phyloP scores from a whole-genome alignment of 2,797 vertebrate genomes.

The Denticeps clupeoides region DNA sequence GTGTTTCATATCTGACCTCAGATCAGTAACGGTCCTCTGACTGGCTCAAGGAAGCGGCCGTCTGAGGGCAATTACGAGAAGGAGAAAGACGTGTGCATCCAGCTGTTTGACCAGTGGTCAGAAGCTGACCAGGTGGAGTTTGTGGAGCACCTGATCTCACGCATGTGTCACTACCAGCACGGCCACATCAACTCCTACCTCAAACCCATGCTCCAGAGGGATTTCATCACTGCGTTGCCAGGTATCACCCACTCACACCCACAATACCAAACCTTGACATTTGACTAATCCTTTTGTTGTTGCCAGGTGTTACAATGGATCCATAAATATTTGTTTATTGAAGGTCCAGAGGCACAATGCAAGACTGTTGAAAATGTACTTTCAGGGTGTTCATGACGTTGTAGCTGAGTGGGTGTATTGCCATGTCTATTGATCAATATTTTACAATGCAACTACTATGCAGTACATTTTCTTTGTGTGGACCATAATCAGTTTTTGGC shows the following conservation, averaged over 20 bases:
- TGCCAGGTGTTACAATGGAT: conserved; percentile 67
- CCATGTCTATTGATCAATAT: no score
- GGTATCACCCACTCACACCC: conserved; percentile 58
- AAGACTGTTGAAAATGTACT: no score
- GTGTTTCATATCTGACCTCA: conserved; percentile 27
- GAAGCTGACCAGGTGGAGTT: conserved; percentile 97
- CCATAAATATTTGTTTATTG: no score
- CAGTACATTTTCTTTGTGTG: no score
- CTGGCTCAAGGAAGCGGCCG: conserved; percentile 74
- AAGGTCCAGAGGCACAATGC: no score
- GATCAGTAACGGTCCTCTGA: conserved; percentile 77
- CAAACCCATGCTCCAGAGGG: conserved; percentile 98
- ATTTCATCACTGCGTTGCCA: conserved; percentile 95
- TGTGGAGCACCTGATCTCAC: conserved; percentile 95
- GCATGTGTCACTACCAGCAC: conserved; percentile 99
- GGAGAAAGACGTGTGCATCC: conserved; percentile 79
- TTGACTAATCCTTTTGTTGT: neutral
- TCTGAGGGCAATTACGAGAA: conserved; percentile 79
- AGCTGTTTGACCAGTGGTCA: conserved; percentile 92
- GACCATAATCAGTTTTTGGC: no score
- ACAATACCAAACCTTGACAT: neutral
- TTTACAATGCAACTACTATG: no score
- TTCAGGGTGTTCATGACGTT: no score
- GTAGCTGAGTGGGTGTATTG: no score
- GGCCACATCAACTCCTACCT: conserved; percentile 98